These are phyloP conservation scores for Drosophila engyochracea DNA, from an alignment of 2,888 invertebrate species.

Conservation along the genomic window DNA sequence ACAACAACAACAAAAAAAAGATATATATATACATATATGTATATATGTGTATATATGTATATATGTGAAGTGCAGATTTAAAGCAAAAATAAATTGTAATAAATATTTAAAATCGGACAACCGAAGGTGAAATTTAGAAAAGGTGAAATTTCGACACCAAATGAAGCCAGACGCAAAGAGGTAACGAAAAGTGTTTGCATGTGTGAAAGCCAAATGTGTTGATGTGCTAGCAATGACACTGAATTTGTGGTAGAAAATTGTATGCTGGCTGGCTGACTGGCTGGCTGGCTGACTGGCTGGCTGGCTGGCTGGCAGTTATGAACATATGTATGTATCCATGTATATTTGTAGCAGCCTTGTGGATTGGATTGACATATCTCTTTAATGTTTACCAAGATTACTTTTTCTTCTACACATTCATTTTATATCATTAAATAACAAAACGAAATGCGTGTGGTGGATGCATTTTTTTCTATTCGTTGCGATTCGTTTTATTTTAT, in stretches of 20 bases:
- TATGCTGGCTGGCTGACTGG: constrained; percentile 3
- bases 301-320: constrained; percentile 4
- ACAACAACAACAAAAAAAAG: neutral
- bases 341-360: neutral
- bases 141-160: constrained; percentile 1
- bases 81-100: neutral
- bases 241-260: constrained; percentile 4
- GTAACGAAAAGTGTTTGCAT: constrained; percentile 46
- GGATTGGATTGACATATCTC: neutral
- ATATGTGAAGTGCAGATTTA: neutral
- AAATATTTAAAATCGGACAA: neutral
- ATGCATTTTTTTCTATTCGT: neutral
- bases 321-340: neutral
- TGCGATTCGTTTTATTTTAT: neutral
- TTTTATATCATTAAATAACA: neutral
- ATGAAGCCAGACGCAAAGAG: constrained; percentile 38
- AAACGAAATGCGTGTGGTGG: neutral
- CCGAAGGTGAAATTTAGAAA: constrained; percentile 1
- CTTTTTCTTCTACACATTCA: neutral
- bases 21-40: neutral
- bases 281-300: constrained; percentile 6
- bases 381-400: neutral
- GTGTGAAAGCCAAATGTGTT: constrained; percentile 13
- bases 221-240: constrained; percentile 13
- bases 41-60: too few species aligned